Conservation (phyloP, 2,888 invertebrate genomes). For the Hypercompe scribonia region DNA sequence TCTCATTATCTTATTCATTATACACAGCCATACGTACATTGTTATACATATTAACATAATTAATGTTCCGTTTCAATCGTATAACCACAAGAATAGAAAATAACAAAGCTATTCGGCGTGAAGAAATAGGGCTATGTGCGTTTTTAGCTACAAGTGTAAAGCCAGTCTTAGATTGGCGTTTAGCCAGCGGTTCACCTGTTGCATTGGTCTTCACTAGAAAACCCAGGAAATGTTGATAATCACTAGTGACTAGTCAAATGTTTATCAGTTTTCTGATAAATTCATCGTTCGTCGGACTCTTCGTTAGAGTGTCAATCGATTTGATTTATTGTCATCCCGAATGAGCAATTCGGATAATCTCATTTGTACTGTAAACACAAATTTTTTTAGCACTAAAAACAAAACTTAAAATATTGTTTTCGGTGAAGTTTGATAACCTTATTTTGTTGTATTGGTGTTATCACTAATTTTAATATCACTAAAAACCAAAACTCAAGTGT, state of each 20-base stretch:
- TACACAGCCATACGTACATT: not conserved
- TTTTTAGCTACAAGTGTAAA: slow-evolving; percentile 5
- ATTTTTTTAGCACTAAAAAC: too few species aligned
- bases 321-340: too few species aligned
- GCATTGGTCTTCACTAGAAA: slow-evolving; percentile 48
- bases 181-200: slow-evolving; percentile 66
- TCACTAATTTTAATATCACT: too few species aligned
- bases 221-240: slow-evolving; percentile 53
- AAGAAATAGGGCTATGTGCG: not conserved
- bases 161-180: slow-evolving; percentile 48
- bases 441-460: too few species aligned
- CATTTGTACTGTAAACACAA: not conserved
- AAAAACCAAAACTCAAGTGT: too few species aligned
- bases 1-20: not conserved
- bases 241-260: slow-evolving; percentile 47
- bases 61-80: not conserved
- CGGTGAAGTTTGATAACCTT: too few species aligned
- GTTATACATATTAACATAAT: not conserved
- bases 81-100: not conserved
- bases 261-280: slow-evolving; percentile 39
- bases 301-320: slow-evolving; percentile 14
- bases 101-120: not conserved
- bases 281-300: slow-evolving; percentile 11
- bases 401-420: too few species aligned
- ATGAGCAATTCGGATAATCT: not conserved